Percentiles rank a stretch among this genome's conserved stretches.
Conservation (phyloP, 2,888 invertebrate species). For the Lottia gigantea region DNA sequence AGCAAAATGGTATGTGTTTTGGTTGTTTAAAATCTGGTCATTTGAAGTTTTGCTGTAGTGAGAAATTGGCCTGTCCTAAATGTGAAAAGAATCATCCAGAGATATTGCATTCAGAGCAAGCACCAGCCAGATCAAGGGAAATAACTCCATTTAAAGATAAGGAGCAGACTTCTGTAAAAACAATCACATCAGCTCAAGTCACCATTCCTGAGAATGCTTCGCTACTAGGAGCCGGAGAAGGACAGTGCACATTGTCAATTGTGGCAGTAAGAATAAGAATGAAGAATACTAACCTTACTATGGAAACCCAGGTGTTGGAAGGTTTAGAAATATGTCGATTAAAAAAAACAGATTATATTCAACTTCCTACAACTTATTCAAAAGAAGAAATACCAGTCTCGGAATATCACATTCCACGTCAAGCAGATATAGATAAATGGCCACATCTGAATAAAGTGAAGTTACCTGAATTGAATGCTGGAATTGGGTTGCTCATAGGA, state of each 20-base stretch:
- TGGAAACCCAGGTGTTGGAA: neutral
- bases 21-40: no score
- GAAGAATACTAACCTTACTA: conserved; percentile 5
- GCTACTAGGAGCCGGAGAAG: neutral
- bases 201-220: no score
- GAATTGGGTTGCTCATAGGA: conserved; percentile 1
- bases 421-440: neutral
- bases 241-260: conserved; percentile 20
- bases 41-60: no score
- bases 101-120: no score
- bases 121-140: no score
- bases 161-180: no score
- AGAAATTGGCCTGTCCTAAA: no score
- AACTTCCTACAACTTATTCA: neutral
- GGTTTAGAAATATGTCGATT: neutral
- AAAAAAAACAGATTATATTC: neutral
- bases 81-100: no score
- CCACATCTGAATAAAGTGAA: neutral
- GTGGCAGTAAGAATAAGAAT: conserved; percentile 18
- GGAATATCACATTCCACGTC: neutral
- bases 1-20: no score
- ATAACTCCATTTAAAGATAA: no score
- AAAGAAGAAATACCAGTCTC: conserved; percentile 1
- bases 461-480: neutral
- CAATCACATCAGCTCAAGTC: no score